Evolutionary conservation across 2,888 invertebrate species (phyloP).

Genomic region (Microctonus aethiopoides): DNA sequence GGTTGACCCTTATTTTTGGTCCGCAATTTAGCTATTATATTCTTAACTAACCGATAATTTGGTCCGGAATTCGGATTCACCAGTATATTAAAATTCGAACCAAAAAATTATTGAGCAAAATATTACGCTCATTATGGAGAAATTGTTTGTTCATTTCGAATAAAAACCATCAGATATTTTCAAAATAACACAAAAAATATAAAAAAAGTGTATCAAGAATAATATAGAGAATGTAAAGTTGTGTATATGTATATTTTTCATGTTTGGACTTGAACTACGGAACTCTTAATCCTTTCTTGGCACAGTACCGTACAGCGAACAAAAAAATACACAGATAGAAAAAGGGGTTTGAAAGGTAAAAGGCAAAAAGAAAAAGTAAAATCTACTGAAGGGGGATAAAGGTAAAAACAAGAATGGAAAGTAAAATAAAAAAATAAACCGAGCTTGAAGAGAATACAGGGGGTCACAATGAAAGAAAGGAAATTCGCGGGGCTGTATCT

Average conservation of each 20-base stretch:
- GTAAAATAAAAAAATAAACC: constrained; percentile 1
- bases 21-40: too few species aligned
- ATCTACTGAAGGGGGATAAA: neutral
- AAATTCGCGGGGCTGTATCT: constrained; percentile 47
- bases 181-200: neutral
- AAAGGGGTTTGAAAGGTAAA: neutral
- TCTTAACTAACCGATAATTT: too few species aligned
- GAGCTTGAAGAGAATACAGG: constrained; percentile 35
- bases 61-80: too few species aligned
- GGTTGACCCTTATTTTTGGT: too few species aligned
- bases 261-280: too few species aligned
- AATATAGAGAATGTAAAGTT: neutral
- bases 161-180: too few species aligned
- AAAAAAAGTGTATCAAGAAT: neutral
- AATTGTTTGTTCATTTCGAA: too few species aligned
- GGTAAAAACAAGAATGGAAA: neutral
- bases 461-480: constrained; percentile 38
- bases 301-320: neutral
- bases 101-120: too few species aligned
- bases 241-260: too few species aligned
- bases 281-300: too few species aligned
- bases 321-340: neutral
- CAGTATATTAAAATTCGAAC: too few species aligned
- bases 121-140: too few species aligned
- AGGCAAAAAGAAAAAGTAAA: neutral